phyloP scores from a whole-genome alignment of 1,140 invertebrate species.

The Eriosoma lanigerum region DNA sequence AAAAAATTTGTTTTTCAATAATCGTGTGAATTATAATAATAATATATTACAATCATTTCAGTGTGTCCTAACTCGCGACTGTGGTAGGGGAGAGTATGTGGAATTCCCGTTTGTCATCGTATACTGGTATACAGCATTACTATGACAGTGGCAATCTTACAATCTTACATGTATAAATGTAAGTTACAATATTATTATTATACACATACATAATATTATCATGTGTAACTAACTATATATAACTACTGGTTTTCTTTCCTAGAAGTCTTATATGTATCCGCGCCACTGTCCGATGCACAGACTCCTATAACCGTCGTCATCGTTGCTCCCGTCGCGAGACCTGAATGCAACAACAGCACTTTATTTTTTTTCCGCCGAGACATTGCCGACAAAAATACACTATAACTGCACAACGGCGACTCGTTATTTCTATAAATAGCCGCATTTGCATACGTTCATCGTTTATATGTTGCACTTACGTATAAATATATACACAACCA shows the following conservation, averaged over 20 bases:
- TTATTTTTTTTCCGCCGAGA: conserved; percentile 28
- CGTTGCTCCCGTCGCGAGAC: neutral
- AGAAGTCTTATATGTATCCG: conserved; percentile 25
- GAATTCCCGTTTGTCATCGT: neutral
- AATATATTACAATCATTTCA: too few species aligned
- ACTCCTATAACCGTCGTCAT: neutral
- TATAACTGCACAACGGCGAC: conserved; percentile 39
- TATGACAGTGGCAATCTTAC: too few species aligned
- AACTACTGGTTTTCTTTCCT: conserved; percentile 34
- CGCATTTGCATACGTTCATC: conserved; percentile 32
- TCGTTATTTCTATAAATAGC: conserved; percentile 39
- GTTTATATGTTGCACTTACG: conserved; percentile 1
- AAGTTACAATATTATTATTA: too few species aligned
- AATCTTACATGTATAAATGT: too few species aligned
- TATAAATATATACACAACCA: neutral
- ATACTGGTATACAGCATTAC: too few species aligned
- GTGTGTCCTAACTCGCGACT: too few species aligned
- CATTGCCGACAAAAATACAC: conserved; percentile 22
- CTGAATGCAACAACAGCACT: neutral
- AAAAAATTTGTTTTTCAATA: too few species aligned
- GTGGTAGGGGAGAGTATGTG: neutral
- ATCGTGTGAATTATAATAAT: too few species aligned
- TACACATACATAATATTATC: too few species aligned
- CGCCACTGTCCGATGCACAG: neutral
- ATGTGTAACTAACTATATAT: neutral